phyloP scores from a whole-genome alignment of 2,797 vertebrate genomes.

The Fistularia commersonii region DNA sequence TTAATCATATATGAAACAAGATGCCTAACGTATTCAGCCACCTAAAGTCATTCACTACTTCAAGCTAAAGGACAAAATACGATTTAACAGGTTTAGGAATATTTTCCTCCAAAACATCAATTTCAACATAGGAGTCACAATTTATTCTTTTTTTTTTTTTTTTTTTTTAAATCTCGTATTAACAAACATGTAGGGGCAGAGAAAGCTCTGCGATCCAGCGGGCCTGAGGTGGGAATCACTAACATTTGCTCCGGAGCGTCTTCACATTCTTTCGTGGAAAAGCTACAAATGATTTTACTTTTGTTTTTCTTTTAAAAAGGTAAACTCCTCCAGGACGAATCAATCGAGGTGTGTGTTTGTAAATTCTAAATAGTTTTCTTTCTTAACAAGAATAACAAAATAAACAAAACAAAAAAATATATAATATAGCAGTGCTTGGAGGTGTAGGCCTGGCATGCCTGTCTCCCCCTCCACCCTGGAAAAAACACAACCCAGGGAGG shows the following conservation, averaged over 20 bases:
- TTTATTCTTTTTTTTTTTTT: constrained; percentile 5
- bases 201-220: constrained; percentile 60
- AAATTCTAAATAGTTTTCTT: constrained; percentile 62
- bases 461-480: constrained; percentile 16
- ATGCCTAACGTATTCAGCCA: constrained; percentile 70
- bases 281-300: constrained; percentile 52
- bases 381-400: constrained; percentile 58
- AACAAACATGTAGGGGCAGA: constrained; percentile 58
- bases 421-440: constrained; percentile 76
- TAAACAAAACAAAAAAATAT: constrained; percentile 50
- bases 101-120: constrained; percentile 66
- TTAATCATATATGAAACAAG: constrained; percentile 62
- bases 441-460: constrained; percentile 54
- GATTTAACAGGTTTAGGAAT: constrained; percentile 68
- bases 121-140: constrained; percentile 57
- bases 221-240: constrained; percentile 67
- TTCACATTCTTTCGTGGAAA: constrained; percentile 74
- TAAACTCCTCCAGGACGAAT: constrained; percentile 59
- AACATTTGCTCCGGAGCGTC: constrained; percentile 54
- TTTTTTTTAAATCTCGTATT: constrained; percentile 27
- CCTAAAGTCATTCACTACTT: constrained; percentile 77
- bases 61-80: constrained; percentile 79
- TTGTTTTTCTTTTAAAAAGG: constrained; percentile 60
- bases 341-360: constrained; percentile 62
- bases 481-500: constrained; percentile 30